phyloP scores from a whole-genome alignment of 2,113 vertebrate genomes.

The Passerina amoena region DNA sequence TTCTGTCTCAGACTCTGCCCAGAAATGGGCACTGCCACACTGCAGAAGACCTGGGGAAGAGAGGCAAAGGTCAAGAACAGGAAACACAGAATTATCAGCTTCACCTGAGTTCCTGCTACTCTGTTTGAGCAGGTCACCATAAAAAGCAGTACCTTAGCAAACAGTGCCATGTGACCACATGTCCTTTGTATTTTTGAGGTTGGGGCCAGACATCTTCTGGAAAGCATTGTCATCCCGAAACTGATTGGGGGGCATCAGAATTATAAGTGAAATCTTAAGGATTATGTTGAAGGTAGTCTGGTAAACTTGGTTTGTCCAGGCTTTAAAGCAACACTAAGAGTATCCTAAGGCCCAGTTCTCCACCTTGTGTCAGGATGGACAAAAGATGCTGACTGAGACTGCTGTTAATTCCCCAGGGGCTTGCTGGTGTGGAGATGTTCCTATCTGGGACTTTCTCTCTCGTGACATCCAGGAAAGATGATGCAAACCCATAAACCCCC shows the following conservation, averaged over 20 bases:
- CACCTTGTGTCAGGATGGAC: not conserved
- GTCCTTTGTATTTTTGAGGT: not conserved
- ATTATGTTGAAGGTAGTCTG: not conserved
- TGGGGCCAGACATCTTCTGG: not conserved
- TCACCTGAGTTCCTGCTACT: not conserved
- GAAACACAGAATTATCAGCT: not conserved
- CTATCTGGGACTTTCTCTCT: not conserved
- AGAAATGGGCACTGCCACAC: not conserved
- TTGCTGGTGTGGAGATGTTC: not conserved
- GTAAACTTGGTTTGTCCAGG: not conserved
- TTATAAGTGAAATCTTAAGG: not conserved
- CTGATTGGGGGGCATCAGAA: not conserved
- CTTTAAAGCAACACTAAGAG: not conserved
- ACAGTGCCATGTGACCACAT: not conserved
- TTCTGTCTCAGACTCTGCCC: not conserved
- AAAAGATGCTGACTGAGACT: not conserved
- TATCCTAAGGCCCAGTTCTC: not conserved
- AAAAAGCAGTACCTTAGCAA: not conserved
- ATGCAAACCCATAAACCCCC: rapidly evolving
- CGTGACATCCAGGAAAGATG: not conserved
- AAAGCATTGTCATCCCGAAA: not conserved
- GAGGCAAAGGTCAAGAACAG: not conserved
- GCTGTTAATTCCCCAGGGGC: not conserved
- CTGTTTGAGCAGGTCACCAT: not conserved
- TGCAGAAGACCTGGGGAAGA: not conserved